phyloP scores from a whole-genome alignment of 2,113 vertebrate species.

The Thunnus maccoyii region DNA sequence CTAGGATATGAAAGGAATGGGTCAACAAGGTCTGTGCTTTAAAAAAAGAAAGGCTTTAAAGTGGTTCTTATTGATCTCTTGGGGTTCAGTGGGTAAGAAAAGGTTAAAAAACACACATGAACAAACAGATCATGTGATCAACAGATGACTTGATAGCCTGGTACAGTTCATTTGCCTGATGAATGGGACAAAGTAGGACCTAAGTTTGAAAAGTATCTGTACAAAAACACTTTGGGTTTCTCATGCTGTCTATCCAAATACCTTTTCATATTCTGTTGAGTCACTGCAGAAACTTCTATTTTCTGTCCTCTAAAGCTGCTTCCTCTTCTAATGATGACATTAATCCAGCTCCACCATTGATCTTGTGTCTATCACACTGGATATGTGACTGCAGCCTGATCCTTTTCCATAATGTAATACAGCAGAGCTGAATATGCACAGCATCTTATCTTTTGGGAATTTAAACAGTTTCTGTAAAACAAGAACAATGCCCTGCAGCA shows the following conservation, averaged over 20 bases:
- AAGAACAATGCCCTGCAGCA: not conserved
- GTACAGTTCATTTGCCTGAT: not conserved
- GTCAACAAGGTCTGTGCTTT: constrained; percentile 62
- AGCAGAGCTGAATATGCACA: not conserved
- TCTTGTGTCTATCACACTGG: not conserved
- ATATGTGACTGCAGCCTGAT: not conserved
- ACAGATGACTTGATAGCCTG: constrained; percentile 4
- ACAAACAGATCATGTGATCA: constrained; percentile 48
- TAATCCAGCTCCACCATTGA: not conserved
- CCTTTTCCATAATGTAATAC: not conserved
- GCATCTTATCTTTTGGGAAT: not conserved
- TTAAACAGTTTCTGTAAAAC: not conserved
- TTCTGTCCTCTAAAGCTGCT: not conserved
- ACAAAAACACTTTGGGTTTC: not conserved
- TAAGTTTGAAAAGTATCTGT: not conserved
- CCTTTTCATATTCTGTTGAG: no score
- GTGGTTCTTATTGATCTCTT: constrained; percentile 57
- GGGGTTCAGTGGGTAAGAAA: constrained; percentile 25
- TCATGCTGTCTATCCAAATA: not conserved
- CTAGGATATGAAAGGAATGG: constrained; percentile 63
- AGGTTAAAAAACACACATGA: constrained; percentile 56
- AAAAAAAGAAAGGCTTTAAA: constrained; percentile 55
- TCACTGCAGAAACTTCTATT: not conserved
- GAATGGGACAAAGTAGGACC: not conserved
- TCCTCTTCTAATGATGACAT: not conserved